Evolutionary conservation across 2,888 invertebrate genomes (phyloP).

Genomic region (Lycocerus yunnanus): DNA sequence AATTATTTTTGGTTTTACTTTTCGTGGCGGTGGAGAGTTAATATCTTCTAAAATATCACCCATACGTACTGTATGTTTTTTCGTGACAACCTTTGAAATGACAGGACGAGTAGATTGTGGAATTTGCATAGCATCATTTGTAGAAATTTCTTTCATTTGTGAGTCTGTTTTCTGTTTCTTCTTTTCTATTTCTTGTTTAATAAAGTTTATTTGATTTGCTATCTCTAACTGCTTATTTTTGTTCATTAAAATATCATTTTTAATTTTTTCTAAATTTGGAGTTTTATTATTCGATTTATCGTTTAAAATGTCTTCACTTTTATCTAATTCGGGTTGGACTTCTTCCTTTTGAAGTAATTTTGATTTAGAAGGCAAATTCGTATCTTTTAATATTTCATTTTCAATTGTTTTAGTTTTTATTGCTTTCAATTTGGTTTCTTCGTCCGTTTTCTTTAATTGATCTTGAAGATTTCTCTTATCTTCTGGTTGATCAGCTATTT

Average conservation of each 20-base stretch:
- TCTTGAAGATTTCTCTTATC: neutral
- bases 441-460: neutral
- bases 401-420: neutral
- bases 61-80: conserved; percentile 35
- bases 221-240: neutral
- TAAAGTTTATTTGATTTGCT: neutral
- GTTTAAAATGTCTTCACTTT: neutral
- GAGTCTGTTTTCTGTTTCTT: neutral
- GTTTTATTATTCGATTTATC: neutral
- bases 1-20: neutral
- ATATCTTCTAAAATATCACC: conserved; percentile 36
- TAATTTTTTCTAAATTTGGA: neutral
- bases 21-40: neutral
- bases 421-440: neutral
- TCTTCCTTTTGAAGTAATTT: neutral
- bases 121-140: neutral
- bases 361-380: neutral
- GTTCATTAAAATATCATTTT: neutral
- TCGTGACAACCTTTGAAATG: conserved; percentile 42
- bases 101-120: conserved; percentile 36
- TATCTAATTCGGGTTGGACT: neutral
- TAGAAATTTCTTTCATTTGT: neutral
- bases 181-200: neutral
- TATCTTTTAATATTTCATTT: neutral
- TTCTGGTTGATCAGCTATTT: neutral